phyloP scores from a whole-genome alignment of 2,888 invertebrate species.

The Selenia dentaria region DNA sequence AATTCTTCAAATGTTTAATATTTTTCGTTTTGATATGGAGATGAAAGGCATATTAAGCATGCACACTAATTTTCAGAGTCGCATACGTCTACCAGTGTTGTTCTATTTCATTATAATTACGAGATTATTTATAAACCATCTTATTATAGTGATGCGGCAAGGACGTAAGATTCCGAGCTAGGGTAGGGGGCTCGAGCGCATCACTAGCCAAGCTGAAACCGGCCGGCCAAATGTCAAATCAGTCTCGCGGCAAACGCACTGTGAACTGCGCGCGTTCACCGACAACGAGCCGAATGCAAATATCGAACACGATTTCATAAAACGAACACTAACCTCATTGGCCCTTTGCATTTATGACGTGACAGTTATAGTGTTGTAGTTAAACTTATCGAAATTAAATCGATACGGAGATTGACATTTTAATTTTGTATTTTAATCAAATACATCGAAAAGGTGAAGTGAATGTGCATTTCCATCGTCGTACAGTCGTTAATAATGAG shows the following conservation, averaged over 20 bases:
- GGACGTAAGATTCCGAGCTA: constrained; percentile 27
- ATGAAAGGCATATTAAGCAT: too few relatives aligned
- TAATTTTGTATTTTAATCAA: constrained; percentile 9
- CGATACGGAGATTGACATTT: constrained; percentile 20
- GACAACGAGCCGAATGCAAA: constrained; percentile 32
- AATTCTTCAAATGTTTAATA: too few relatives aligned
- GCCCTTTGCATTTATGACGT: constrained; percentile 5
- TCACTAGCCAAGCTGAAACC: constrained; percentile 27
- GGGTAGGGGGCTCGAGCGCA: constrained; percentile 31
- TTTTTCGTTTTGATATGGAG: too few relatives aligned
- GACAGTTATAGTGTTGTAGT: constrained; percentile 21
- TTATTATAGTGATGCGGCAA: constrained; percentile 18
- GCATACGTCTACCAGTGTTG: too few relatives aligned
- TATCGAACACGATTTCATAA: constrained; percentile 39
- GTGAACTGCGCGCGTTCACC: constrained; percentile 38
- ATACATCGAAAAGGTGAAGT: constrained; percentile 26
- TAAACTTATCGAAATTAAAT: neutral
- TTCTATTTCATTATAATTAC: too few relatives aligned
- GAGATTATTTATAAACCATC: too few relatives aligned
- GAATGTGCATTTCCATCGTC: constrained; percentile 24
- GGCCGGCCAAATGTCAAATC: constrained; percentile 34
- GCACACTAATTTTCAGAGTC: too few relatives aligned
- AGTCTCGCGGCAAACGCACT: constrained; percentile 33
- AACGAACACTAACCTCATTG: constrained; percentile 25
- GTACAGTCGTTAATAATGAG: constrained; percentile 28